Percentiles rank a stretch among this genome's conserved stretches.
phyloP scores from a whole-genome alignment of 2,113 vertebrate genomes.

The Lophotis ruficrista region DNA sequence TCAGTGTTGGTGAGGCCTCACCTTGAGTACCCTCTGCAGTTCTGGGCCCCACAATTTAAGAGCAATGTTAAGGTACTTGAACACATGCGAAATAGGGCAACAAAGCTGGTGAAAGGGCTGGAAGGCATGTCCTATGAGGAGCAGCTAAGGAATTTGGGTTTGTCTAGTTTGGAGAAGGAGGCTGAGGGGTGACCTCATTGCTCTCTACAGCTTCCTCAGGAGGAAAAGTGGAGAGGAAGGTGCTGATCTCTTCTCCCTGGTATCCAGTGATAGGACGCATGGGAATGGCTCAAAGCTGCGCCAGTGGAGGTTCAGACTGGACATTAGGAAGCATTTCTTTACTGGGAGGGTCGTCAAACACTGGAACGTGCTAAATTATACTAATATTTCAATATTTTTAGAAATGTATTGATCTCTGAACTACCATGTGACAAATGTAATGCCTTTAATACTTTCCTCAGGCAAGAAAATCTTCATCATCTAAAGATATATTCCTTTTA shows the following conservation, averaged over 20 bases:
- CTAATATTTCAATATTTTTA: not conserved
- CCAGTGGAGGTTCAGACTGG: not conserved
- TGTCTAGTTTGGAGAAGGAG: not conserved
- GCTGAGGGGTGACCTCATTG: not conserved
- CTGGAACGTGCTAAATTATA: not conserved
- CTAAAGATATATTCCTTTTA: not conserved
- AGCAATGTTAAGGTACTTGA: not conserved
- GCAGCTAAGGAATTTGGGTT: not conserved
- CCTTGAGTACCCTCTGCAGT: not conserved
- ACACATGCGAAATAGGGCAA: not conserved
- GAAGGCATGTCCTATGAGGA: not conserved
- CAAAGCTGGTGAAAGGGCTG: not conserved
- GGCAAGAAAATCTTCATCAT: not conserved
- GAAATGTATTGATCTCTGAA: not conserved
- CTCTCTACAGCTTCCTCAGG: not conserved
- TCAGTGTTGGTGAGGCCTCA: accelerated
- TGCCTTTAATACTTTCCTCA: not conserved
- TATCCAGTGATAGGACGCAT: not conserved
- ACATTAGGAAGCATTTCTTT: not conserved
- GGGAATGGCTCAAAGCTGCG: not conserved
- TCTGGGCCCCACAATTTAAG: not conserved
- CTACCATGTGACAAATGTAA: not conserved
- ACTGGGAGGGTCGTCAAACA: too few species aligned
- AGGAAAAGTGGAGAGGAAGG: not conserved
- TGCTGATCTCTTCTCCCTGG: not conserved